A percentile compares a stretch with the other conserved stretches of the same genome.
These are phyloP conservation scores for Papilio machaon DNA, from an alignment of 1,140 invertebrate genomes.

Conservation along the genomic window DNA sequence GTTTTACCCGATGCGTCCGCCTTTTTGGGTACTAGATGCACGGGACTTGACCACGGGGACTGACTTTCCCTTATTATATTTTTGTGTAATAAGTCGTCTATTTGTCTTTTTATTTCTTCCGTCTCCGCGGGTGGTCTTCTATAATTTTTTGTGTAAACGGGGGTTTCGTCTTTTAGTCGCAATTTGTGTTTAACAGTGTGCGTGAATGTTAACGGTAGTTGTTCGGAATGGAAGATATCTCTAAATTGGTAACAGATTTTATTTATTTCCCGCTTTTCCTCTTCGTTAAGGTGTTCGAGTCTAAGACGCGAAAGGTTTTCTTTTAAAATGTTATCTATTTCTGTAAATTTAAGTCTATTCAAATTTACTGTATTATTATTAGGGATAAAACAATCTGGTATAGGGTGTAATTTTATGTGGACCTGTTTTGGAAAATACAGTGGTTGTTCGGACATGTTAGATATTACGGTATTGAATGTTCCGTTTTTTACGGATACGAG, in stretches of 20 bases:
- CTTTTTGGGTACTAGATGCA: constrained; percentile 22
- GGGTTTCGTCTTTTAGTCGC: constrained; percentile 42
- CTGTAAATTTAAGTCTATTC: too few relatives aligned
- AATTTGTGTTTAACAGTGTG: constrained; percentile 45
- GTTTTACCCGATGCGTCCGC: constrained; percentile 39
- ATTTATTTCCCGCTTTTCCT: constrained; percentile 43
- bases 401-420: too few relatives aligned
- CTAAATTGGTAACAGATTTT: constrained; percentile 47
- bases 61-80: constrained; percentile 10
- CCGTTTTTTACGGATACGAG: too few relatives aligned
- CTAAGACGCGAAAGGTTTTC: too few relatives aligned
- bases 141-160: constrained; percentile 41
- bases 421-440: too few relatives aligned
- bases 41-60: constrained; percentile 1
- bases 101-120: constrained; percentile 42
- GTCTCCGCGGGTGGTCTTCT: constrained; percentile 37
- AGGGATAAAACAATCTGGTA: too few relatives aligned
- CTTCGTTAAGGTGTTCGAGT: constrained; percentile 41
- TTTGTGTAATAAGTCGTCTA: constrained; percentile 7
- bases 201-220: constrained; percentile 46
- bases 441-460: too few relatives aligned
- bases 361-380: too few relatives aligned
- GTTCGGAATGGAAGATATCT: constrained; percentile 51
- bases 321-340: too few relatives aligned
- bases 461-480: too few relatives aligned